Base-by-base conservation (phyloP, 2,797 vertebrate genomes). In the Oreortyx pictus region DNA sequence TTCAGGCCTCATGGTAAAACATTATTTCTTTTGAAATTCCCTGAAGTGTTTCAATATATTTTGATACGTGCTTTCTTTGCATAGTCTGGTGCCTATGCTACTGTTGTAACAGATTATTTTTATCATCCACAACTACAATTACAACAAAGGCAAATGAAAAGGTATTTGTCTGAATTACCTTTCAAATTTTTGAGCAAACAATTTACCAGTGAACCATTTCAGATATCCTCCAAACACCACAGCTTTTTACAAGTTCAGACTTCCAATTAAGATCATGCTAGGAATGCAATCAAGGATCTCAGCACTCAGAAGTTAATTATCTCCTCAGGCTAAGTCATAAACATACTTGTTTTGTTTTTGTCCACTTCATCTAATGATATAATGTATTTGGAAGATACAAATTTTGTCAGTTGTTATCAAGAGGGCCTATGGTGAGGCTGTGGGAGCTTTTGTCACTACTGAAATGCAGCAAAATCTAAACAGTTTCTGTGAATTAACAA, bases 281-380 rank as follows among this genome's bases (percentile, higher is more conserved):
- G 92, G 97, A 97, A 98, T 97, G 96, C 97, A 98, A 98, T 98
- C 97, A 97, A 97, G 95, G 95, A 96, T 97, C 97, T 97, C 98
- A 95, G 94, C 93, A 94, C 94, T 97, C 96, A 97, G 80, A 97
- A 98, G 97, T 97, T 98, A 98, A 98, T 98, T 98, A 98, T 97
- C 96, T 97, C 97, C 97, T 97, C 95, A 82, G 97, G 97, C 97
- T 97, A 97, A 90, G 96, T 94, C 94, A 96, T 97, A 97, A 97
- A 97, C 96, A 97, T 95, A 88, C 59, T 88, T 97, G 95, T 95
- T 97, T 97, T 96, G 94, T 86, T 97, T 97, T 97, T 97, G 97
- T 97, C 98, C 97, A 97, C 96, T 97, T 96, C 94, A 93, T 95
- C 96, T 97, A 96, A 97, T 95, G 96, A 97, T 95, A 89, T 94